Evolutionary conservation across 2,113 vertebrate species (phyloP), one percentile per base, ranked within the genome.

Genomic region (Phrynosoma blainvillii): DNA sequence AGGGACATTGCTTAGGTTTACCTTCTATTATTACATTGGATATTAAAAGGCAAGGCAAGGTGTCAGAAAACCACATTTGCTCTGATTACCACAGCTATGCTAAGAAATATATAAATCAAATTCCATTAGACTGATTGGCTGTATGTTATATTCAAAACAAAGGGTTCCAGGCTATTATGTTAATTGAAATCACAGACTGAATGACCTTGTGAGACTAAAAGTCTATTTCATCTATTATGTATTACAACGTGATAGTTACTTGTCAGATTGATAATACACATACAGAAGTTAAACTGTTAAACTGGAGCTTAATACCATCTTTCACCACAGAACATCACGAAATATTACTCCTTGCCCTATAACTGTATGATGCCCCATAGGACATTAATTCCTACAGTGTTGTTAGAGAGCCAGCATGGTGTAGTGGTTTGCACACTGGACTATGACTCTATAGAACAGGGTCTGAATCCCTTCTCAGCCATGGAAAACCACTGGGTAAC

Each of bases 301-400:
- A 30, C 16, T 0, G 91, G 70, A 25, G 13, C 54, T 81, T 3
- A 8, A 0, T 0, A 80, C 78, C 85, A 1, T 0, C 27, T 79
- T 2, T 18, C 81, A 77, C 56, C 79, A 82, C 5, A 88, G 77
- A 89, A 1, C 71, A 16, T 16, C 27, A 27, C 27, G 13, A 0
- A 0, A 0, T 86, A 86, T 27, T 78, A 78, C 82, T 47, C 42
- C 2, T 0, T 87, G 90, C 89, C 90, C 92, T 90, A 73, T 59
- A 94, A 88, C 81, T 77, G 54, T 66, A 81, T 0, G 1, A 90
- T 76, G 79, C 91, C 85, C 86, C 75, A 77, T 0, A 3, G 30
- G 27, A 52, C 3, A 0, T 77, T 90, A 85, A 90, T 93, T 92
- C 87, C 85, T 84, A 47, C 47, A 47, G 47, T 47, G 47, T 47